These are phyloP conservation scores for Eupsilia transversa DNA, from an alignment of 2,888 invertebrate genomes.

Conservation along the genomic window DNA sequence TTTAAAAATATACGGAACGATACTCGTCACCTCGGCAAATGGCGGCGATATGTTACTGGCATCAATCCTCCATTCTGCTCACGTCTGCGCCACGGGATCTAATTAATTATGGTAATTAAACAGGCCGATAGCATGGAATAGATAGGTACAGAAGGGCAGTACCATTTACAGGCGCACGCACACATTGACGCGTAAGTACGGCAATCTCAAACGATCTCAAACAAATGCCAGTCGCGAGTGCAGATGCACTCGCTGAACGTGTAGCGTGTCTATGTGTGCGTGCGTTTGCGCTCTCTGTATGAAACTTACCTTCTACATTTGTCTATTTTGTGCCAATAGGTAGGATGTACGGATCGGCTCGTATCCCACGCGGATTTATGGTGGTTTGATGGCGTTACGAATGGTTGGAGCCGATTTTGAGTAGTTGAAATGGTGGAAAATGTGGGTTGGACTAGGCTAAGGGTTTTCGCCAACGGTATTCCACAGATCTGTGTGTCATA, in stretches of 20 bases:
- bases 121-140: conserved; percentile 70
- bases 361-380: conserved; percentile 73
- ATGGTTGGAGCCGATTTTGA: conserved; percentile 32
- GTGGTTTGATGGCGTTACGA: conserved; percentile 41
- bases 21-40: conserved; percentile 85
- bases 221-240: background rate
- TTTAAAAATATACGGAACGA: conserved; percentile 80
- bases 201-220: background rate
- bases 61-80: conserved; percentile 88
- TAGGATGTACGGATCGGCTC: conserved; percentile 72
- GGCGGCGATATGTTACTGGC: conserved; percentile 87
- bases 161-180: no score
- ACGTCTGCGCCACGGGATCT: conserved; percentile 86
- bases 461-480: background rate
- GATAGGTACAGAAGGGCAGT: conserved; percentile 10
- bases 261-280: background rate
- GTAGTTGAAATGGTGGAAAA: conserved; percentile 26
- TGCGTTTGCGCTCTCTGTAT: background rate
- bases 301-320: background rate
- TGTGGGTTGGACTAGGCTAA: background rate
- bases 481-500: no score
- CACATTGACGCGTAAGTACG: background rate
- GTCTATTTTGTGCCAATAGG: conserved; percentile 60
- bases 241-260: background rate
- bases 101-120: conserved; percentile 90